Base-by-base conservation (phyloP, 2,113 vertebrate genomes). In the Phrynocephalus versicolor region DNA sequence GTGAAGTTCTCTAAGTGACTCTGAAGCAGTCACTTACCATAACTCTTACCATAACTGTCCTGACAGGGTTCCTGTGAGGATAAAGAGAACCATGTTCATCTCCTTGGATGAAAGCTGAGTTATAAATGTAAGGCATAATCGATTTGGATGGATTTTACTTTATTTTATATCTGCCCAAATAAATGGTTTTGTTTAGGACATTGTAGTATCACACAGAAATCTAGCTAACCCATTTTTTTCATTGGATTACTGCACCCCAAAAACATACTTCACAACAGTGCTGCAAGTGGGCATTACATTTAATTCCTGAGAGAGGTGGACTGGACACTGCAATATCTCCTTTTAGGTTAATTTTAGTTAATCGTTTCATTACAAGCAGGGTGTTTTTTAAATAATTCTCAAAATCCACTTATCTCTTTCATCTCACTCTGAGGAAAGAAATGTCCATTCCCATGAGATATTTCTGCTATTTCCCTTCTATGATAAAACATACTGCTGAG, bases 401-500 rank as follows among this genome's bases (percentile, higher is more conserved):
- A 45, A 41, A 64, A 81, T 21, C 81, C 89, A 58, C 77, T n/a
- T 10, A 16, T 58, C 30, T 35, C 21, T 21, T 57, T 78, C 77
- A 82, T 23, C 69, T 91, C 79, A 33, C 80, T 23, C 69, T 91
- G 79, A 33, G 64, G 89, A 81, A 83, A 74, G 88, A 76, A 84
- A 8, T 1, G 2, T 8, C 27, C 30, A 13, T 33, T 67, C 78
- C 35, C 0, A 0, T 39, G 64, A 87, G 45, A 81, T 2, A 25
- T 7, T 45, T 33, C 79, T 10, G 41, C 13, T 39, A 57, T 67
- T n/a, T 60, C 16, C 23, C 30, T 77, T 80, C 12, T 45, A 45
- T 19, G 3, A 71, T n/a, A 37, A 72, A 35, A 6, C 45, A 10
- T n/a, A 3, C 30, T 67, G 33, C 25, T 41, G 0, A 45, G 33